Conservation (phyloP, 2,888 invertebrate genomes). For the Brenthis ino region DNA sequence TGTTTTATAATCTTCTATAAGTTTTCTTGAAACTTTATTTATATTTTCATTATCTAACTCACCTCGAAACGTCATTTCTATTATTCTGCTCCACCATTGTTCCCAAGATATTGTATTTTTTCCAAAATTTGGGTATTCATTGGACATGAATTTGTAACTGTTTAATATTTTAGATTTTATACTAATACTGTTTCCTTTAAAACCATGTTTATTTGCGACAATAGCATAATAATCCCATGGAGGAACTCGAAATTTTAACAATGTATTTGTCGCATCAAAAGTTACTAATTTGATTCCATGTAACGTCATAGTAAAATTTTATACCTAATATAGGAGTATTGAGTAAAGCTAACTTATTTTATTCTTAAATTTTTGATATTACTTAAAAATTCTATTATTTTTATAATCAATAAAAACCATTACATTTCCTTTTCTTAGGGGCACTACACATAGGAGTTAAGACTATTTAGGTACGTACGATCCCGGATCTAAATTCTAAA, state of each 20-base stretch:
- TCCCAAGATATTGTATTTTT: conserved; percentile 86
- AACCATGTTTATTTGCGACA: conserved; percentile 87
- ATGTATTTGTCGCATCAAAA: conserved; percentile 94
- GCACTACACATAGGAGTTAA: no score
- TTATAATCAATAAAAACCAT: no score
- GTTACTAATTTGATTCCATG: conserved; percentile 86
- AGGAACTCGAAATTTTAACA: conserved; percentile 86
- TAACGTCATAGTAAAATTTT: conserved; percentile 59
- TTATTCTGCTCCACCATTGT: conserved; percentile 91
- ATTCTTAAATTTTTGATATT: no score
- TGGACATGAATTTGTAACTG: conserved; percentile 85
- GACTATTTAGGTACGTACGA: no score
- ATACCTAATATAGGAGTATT: neutral
- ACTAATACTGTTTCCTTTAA: conserved; percentile 77
- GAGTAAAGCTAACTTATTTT: no score
- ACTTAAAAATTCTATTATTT: no score
- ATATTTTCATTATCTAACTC: conserved; percentile 61
- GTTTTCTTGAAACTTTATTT: conserved; percentile 75
- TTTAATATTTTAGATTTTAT: conserved; percentile 84
- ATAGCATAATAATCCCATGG: conserved; percentile 89
- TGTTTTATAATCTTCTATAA: conserved; percentile 88
- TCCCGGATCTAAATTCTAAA: no score
- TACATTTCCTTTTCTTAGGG: no score
- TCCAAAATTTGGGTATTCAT: conserved; percentile 92
- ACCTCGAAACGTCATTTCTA: conserved; percentile 84